Evolutionary conservation across 2,888 invertebrate genomes (phyloP), one percentile per base, ranked within the genome.

Genomic region (Lithophane socia): DNA sequence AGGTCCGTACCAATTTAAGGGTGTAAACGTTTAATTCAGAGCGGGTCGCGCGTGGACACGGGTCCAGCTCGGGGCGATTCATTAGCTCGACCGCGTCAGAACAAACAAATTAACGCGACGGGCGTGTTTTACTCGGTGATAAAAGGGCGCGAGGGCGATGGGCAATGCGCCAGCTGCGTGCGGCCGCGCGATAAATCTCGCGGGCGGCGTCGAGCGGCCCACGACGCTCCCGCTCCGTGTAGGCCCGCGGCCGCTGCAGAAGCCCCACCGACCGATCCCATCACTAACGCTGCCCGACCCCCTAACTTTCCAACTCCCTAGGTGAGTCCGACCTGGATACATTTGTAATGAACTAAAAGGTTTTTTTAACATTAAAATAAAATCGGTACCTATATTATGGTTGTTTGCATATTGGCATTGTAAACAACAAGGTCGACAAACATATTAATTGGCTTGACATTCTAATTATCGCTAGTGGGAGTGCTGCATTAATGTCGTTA

Each of bases 91-190:
- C 92, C 95, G 96, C 94, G 95, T 95, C 94, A 95, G 94, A 94
- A 94, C 95, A 96, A 96, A 96, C 96, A 96, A 96, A 96, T 96
- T 96, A 96, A 96, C 96, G 91, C 94, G 93, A 92, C 94, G 94
- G 95, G 92, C 94, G 92, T 94, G 95, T 96, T 96, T 94, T 95
- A 95, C 93, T 92, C 93, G 92, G 94, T 93, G 95, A 95, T 95
- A 95, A 95, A 95, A 96, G 96, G 96, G 94, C 94, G 93, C 92
- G 92, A 94, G 94, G 94, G 93, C 95, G 91, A 91, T 91, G 94
- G 93, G 94, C 93, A 92, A 88, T 86, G 90, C 92, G 95, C 95
- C 95, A 95, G 95, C 93, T 95, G 95, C 94, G 95, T 95, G 95
- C 91, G 92, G 90, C 86, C 92, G 91, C 90, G 93, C 93, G 91